Conservation (phyloP, 1,140 invertebrate genomes). For the Dendroctonus valens region DNA sequence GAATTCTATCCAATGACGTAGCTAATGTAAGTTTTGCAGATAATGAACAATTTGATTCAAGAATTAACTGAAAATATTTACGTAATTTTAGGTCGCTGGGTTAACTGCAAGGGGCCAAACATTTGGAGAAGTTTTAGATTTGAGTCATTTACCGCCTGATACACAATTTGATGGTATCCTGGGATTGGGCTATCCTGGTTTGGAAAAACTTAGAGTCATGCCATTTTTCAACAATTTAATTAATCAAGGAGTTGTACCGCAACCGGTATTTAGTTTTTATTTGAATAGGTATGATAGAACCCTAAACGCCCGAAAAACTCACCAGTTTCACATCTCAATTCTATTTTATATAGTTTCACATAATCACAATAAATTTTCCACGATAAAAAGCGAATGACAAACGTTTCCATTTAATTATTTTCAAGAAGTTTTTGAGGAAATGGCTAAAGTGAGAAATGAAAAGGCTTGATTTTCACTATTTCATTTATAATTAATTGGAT, state of each 20-base stretch:
- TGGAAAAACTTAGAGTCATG: conserved; percentile 85
- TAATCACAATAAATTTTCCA: no score
- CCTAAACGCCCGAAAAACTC: neutral
- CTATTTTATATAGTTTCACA: no score
- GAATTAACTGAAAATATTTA: neutral
- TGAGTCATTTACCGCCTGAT: conserved; percentile 88
- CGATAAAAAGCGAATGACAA: no score
- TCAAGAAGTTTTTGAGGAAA: no score
- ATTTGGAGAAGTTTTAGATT: conserved; percentile 94
- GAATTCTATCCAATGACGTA: conserved; percentile 88
- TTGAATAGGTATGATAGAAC: conserved; percentile 52
- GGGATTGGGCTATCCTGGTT: conserved; percentile 85
- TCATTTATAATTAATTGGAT: no score
- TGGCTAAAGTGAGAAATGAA: no score
- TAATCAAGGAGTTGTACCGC: conserved; percentile 72
- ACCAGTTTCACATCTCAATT: no score
- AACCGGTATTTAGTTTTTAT: conserved; percentile 95
- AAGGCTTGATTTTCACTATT: no score
- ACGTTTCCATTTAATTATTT: no score
- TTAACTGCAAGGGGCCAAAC: conserved; percentile 71
- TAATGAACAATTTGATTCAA: no score
- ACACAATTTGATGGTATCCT: conserved; percentile 98
- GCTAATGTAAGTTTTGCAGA: conserved; percentile 65
- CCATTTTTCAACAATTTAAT: conserved; percentile 97
- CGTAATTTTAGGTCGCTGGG: neutral